Percentiles rank a stretch among this genome's conserved stretches.
Conservation (phyloP, 2,888 invertebrate genomes). For the Eueremaeus valkanovi region DNA sequence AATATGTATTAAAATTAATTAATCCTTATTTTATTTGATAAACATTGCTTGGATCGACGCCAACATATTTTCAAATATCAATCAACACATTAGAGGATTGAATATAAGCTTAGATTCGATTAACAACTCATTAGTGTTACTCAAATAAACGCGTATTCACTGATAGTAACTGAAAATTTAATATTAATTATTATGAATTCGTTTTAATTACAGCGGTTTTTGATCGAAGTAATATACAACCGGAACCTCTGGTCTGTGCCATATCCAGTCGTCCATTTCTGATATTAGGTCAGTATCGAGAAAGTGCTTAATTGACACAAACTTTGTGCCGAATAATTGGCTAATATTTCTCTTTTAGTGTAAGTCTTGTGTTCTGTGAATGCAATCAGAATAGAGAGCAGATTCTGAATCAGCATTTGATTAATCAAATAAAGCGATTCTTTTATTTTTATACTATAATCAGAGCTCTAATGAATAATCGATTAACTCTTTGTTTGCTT, state of each 20-base stretch:
- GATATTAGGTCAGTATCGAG: constrained; percentile 38
- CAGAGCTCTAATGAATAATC: not conserved
- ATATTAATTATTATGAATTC: no score
- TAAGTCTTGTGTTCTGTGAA: not conserved
- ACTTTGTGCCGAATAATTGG: constrained; percentile 45
- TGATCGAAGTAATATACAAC: constrained; percentile 55
- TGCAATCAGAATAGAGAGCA: not conserved
- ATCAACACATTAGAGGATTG: no score
- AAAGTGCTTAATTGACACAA: constrained; percentile 14
- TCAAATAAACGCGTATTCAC: not conserved
- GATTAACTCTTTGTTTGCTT: not conserved
- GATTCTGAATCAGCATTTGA: not conserved
- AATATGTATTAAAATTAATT: no score
- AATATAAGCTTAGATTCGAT: no score
- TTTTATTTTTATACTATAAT: not conserved
- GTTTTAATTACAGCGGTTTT: constrained; percentile 49
- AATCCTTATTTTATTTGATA: no score
- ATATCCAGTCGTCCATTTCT: constrained; percentile 50
- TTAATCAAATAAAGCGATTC: constrained; percentile 12
- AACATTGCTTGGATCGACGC: no score
- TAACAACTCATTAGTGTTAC: not conserved
- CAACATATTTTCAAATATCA: no score
- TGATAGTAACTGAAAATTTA: no score
- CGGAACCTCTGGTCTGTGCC: constrained; percentile 51
- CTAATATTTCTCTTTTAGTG: constrained; percentile 21